A percentile compares a stretch with the other conserved stretches of the same genome.
phyloP scores from a whole-genome alignment of 2,888 invertebrate species.

The Incurvaria masculella region DNA sequence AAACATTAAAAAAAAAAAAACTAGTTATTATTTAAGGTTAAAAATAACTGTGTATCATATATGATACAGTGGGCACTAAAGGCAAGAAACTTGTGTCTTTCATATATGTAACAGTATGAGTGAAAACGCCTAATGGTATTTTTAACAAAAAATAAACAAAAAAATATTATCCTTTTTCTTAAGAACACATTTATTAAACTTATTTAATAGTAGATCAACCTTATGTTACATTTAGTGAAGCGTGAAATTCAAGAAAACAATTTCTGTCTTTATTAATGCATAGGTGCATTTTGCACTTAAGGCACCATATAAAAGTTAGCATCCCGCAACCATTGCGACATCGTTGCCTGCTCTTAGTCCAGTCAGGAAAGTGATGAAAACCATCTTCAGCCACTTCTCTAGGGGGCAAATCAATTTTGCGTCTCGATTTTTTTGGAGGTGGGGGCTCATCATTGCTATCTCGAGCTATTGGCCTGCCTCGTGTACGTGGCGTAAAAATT shows the following conservation, averaged over 20 bases:
- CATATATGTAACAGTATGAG: neutral
- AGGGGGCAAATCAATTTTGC: conserved; percentile 13
- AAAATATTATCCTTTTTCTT: neutral
- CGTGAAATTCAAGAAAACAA: neutral
- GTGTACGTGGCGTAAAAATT: conserved; percentile 12
- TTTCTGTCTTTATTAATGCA: neutral
- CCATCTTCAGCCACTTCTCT: conserved; percentile 14
- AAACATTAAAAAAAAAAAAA: neutral
- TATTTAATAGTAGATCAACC: too few species aligned
- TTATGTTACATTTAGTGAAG: too few species aligned
- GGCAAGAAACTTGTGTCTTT: neutral
- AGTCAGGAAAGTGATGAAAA: conserved; percentile 12
- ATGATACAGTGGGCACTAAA: neutral
- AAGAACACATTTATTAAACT: neutral
- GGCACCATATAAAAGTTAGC: conserved; percentile 3
- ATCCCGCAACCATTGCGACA: neutral
- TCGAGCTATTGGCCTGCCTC: conserved; percentile 14
- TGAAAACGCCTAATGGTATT: too few species aligned
- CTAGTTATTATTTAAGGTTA: neutral
- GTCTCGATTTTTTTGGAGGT: neutral
- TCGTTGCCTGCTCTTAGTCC: conserved; percentile 4
- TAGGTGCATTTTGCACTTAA: conserved; percentile 2
- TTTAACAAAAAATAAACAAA: neutral
- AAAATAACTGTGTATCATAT: neutral
- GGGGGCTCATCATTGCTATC: neutral